Conservation (phyloP, 2,888 invertebrate species). For the Neuroscelio doddi region DNA sequence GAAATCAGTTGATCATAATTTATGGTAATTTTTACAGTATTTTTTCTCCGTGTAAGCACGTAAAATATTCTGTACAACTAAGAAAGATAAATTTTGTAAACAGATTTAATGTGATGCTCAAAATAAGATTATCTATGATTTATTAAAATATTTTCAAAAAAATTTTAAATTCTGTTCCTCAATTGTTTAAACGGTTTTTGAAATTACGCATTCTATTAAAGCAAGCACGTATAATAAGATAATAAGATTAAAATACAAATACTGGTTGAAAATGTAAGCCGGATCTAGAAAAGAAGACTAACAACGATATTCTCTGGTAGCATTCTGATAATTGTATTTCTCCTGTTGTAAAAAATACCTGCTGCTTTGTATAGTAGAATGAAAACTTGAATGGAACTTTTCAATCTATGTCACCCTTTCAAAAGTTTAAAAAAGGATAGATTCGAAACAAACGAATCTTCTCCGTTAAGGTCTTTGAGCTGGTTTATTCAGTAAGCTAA, state of each 20-base stretch:
- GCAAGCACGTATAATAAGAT: not conserved
- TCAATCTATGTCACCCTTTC: slow-evolving; percentile 27
- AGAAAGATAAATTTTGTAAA: no score
- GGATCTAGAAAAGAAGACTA: not conserved
- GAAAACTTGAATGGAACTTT: slow-evolving; percentile 6
- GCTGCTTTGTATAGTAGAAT: not conserved
- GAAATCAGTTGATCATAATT: no score
- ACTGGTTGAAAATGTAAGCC: not conserved
- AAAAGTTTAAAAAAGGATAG: slow-evolving; percentile 10
- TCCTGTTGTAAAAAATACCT: not conserved
- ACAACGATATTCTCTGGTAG: not conserved
- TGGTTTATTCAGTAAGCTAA: slow-evolving; percentile 58
- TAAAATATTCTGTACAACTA: no score
- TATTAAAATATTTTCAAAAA: no score
- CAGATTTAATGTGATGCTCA: no score
- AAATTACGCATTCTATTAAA: not conserved
- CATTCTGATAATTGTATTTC: slow-evolving; percentile 2
- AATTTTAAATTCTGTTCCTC: no score
- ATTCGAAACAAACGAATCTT: slow-evolving; percentile 43
- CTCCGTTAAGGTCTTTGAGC: slow-evolving; percentile 49
- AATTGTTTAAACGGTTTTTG: not conserved
- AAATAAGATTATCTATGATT: no score
- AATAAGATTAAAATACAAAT: not conserved
- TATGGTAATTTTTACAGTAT: no score
- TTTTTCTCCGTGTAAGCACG: no score